phyloP scores from a whole-genome alignment of 2,797 vertebrate genomes.

The Phylloscopus collybita region DNA sequence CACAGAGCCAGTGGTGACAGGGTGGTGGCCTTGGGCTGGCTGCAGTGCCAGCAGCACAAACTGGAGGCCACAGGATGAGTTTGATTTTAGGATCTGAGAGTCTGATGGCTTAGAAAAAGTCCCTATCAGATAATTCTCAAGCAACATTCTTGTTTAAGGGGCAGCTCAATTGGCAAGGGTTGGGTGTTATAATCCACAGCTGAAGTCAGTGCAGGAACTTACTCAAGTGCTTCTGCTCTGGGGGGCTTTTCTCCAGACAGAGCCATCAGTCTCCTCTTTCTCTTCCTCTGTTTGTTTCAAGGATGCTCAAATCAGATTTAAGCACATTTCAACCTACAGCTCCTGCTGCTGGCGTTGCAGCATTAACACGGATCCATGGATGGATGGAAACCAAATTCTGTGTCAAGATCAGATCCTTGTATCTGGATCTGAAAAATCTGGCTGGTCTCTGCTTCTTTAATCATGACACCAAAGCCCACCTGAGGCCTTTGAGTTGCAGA shows the following conservation, averaged over 20 bases:
- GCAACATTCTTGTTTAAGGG: neutral
- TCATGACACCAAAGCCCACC: neutral
- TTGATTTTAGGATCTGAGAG: neutral
- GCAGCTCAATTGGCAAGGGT: neutral
- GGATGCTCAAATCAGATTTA: neutral
- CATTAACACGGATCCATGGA: neutral
- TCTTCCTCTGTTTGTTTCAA: neutral
- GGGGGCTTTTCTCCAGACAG: neutral
- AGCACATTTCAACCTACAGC: neutral
- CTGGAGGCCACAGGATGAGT: rapidly evolving
- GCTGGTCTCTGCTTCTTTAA: neutral
- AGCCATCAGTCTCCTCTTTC: neutral
- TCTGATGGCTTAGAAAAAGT: neutral
- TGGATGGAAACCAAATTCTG: neutral
- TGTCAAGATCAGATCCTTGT: rapidly evolving
- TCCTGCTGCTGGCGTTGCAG: neutral
- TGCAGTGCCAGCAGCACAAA: rapidly evolving
- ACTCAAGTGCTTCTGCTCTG: neutral
- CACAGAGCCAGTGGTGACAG: rapidly evolving
- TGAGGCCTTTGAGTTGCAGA: neutral
- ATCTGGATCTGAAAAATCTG: neutral
- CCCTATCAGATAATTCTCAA: neutral
- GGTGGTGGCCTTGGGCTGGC: rapidly evolving
- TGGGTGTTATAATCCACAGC: neutral
- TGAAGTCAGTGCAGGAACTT: neutral